phyloP scores from a whole-genome alignment of 2,888 invertebrate genomes.

The Drosophila neutralis region DNA sequence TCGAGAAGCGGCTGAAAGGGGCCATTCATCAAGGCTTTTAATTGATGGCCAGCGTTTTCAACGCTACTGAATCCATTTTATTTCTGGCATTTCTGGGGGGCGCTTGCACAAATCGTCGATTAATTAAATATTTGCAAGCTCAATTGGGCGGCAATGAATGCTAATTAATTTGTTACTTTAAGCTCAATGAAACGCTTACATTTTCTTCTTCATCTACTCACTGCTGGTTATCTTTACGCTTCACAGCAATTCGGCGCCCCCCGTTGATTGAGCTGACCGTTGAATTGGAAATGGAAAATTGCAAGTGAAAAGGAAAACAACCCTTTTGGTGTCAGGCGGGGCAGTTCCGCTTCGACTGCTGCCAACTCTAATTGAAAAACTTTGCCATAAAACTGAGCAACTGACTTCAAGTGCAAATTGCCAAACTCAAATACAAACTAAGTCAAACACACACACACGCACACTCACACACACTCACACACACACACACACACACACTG shows the following conservation, averaged over 20 bases:
- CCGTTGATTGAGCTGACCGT: constrained; percentile 42
- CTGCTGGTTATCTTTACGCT: constrained; percentile 68
- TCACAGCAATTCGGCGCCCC: constrained; percentile 31
- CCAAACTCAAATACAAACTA: constrained; percentile 58
- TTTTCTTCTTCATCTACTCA: constrained; percentile 5
- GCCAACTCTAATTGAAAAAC: constrained; percentile 75
- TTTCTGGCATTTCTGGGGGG: constrained; percentile 37
- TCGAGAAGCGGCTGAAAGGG: not conserved
- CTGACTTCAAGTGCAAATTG: constrained; percentile 59
- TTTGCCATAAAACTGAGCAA: constrained; percentile 50
- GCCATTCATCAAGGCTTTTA: constrained; percentile 59
- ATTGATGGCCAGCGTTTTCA: constrained; percentile 60
- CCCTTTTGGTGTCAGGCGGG: constrained; percentile 51
- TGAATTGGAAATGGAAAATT: constrained; percentile 29
- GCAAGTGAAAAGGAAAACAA: constrained; percentile 46
- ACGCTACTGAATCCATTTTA: constrained; percentile 25
- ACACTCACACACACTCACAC: not conserved
- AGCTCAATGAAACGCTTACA: constrained; percentile 35
- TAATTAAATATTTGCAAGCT: constrained; percentile 80
- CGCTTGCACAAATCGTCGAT: constrained; percentile 63
- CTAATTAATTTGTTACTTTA: constrained; percentile 72
- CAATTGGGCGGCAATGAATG: constrained; percentile 76
- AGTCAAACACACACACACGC: not conserved
- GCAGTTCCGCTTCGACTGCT: constrained; percentile 45
- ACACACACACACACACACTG: not conserved